phyloP scores from a whole-genome alignment of 2,113 vertebrate species.

The Bos javanicus region DNA sequence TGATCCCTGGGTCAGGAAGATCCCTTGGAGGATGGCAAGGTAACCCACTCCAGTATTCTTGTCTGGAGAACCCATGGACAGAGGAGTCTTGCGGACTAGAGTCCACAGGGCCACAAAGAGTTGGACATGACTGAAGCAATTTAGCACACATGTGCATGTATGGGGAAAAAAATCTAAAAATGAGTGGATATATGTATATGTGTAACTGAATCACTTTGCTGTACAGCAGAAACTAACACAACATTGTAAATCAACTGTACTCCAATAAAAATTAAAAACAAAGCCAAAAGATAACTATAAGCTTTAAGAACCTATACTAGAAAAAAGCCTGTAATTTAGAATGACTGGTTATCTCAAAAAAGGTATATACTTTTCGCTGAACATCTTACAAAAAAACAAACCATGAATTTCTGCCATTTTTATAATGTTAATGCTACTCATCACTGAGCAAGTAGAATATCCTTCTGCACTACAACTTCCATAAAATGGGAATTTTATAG shows the following conservation, averaged over 20 bases:
- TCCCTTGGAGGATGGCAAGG: not conserved
- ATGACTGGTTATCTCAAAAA: not conserved
- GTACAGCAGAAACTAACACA: not conserved
- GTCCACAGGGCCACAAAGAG: not conserved
- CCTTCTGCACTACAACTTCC: not conserved
- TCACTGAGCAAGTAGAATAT: not conserved
- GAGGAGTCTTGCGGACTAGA: not conserved
- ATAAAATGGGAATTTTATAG: not conserved
- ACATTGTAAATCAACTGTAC: not conserved
- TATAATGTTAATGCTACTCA: not conserved
- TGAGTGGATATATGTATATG: not conserved
- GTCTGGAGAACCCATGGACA: not conserved
- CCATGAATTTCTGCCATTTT: not conserved
- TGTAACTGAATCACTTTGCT: not conserved
- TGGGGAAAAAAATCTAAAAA: not conserved
- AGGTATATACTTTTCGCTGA: not conserved
- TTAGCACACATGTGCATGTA: not conserved
- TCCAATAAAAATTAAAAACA: not conserved
- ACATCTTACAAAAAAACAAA: not conserved
- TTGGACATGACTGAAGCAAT: not conserved
- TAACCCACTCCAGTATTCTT: not conserved
- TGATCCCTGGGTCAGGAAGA: not conserved
- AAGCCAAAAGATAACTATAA: not conserved
- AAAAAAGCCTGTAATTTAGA: constrained; percentile 57
- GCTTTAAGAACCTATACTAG: constrained; percentile 47